These are phyloP conservation scores for Lipophrys pholis DNA, from an alignment of 2,113 vertebrate genomes.

Conservation along the genomic window DNA sequence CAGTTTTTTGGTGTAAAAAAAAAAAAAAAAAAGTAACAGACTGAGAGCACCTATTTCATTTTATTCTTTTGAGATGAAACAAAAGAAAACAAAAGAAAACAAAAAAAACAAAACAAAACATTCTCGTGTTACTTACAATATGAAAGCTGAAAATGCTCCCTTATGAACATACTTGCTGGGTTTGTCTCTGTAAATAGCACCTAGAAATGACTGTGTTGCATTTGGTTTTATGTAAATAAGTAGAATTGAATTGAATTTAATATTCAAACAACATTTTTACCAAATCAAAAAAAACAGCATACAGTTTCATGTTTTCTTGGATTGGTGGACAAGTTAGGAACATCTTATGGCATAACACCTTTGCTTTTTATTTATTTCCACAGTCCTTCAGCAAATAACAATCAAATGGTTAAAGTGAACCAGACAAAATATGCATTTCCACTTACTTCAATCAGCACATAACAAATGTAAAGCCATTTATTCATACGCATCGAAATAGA, in stretches of 20 bases:
- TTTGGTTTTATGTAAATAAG: too few species aligned
- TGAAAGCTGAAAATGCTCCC: constrained; percentile 11
- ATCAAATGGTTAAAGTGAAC: not conserved
- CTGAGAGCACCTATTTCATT: constrained; percentile 3
- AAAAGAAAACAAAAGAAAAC: too few species aligned
- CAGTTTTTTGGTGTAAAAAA: constrained; percentile 12
- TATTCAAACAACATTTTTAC: constrained; percentile 16
- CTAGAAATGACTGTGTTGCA: too few species aligned
- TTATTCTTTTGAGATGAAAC: not conserved
- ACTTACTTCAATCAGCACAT: constrained; percentile 3
- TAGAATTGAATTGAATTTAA: too few species aligned
- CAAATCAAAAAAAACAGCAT: constrained; percentile 12
- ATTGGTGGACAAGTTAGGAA: constrained; percentile 3
- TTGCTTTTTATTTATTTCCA: not conserved
- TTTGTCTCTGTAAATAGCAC: too few species aligned
- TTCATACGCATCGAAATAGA: constrained; percentile 3
- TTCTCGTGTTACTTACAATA: constrained; percentile 3
- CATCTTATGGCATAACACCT: constrained; percentile 6
- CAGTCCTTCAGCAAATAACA: constrained; percentile 23
- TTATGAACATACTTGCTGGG: constrained; percentile 5
- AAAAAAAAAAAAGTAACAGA: constrained; percentile 20
- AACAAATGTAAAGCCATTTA: constrained; percentile 11
- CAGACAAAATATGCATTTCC: constrained; percentile 22
- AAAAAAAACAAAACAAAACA: constrained; percentile 3
- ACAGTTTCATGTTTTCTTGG: not conserved